A percentile compares a stretch with the other conserved stretches of the same genome.
These are phyloP conservation scores for Drosophila santomea DNA, from an alignment of 1,140 invertebrate species.

Conservation along the genomic window DNA sequence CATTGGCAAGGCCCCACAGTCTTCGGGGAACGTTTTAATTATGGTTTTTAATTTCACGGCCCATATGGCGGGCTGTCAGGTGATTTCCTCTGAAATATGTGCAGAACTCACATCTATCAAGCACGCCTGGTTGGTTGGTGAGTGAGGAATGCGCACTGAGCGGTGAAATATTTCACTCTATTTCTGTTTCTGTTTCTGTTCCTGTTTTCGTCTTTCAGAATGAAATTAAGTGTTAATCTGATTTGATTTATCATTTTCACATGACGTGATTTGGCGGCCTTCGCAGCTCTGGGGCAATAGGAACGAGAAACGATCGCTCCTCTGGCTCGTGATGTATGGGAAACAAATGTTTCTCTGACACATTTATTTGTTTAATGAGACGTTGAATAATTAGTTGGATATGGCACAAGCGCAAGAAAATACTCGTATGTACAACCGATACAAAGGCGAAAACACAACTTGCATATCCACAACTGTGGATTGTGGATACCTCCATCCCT, in stretches of 20 bases:
- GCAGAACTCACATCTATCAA: constrained; percentile 41
- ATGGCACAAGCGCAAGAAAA: constrained; percentile 37
- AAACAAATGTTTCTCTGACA: constrained; percentile 80
- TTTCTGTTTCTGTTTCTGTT: constrained; percentile 25
- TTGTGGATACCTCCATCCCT: constrained; percentile 7
- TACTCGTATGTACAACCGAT: background rate
- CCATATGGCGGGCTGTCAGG: constrained; percentile 67
- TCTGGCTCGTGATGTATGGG: constrained; percentile 63
- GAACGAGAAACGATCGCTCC: constrained; percentile 17
- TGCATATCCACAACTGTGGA: constrained; percentile 11
- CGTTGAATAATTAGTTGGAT: constrained; percentile 79
- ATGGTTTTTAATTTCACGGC: constrained; percentile 74
- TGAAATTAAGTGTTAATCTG: constrained; percentile 77
- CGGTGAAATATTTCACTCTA: constrained; percentile 48
- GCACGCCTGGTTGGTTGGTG: constrained; percentile 23
- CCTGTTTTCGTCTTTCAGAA: constrained; percentile 57
- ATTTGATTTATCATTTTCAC: constrained; percentile 81
- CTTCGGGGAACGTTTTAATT: constrained; percentile 56
- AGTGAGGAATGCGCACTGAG: constrained; percentile 20
- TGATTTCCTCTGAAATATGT: constrained; percentile 57
- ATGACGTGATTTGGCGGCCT: constrained; percentile 74
- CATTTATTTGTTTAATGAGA: constrained; percentile 83
- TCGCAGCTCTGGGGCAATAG: constrained; percentile 28
- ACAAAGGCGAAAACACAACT: constrained; percentile 53
- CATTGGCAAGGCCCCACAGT: constrained; percentile 22